A percentile compares a stretch with the other conserved stretches of the same genome.
Conservation (phyloP, 2,113 vertebrate genomes). For the Acrocephalus kingi region DNA sequence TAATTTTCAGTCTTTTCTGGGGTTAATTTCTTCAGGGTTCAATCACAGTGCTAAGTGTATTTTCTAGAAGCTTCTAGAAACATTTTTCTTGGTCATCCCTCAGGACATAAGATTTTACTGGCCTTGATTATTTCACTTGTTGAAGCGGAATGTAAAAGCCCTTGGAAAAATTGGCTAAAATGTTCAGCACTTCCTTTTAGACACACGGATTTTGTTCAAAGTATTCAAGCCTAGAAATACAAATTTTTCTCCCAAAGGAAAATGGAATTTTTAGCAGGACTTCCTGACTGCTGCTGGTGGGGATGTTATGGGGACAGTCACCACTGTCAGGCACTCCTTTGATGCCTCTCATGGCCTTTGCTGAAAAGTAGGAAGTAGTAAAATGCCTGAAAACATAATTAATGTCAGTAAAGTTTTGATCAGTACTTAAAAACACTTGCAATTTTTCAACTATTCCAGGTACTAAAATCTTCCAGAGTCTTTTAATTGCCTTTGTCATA, state of each 20-base stretch:
- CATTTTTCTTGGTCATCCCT: conserved; percentile 13
- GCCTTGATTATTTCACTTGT: not conserved
- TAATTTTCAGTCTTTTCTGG: conserved; percentile 21
- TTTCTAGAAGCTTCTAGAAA: conserved; percentile 27
- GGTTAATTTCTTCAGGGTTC: conserved; percentile 31
- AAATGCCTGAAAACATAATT: conserved; percentile 31
- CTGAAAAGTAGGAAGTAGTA: conserved; percentile 6
- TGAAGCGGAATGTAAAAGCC: not conserved
- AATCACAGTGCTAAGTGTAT: not conserved
- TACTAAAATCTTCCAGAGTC: not conserved
- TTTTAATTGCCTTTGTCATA: not conserved
- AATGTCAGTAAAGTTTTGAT: not conserved
- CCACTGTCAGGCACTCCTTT: not conserved
- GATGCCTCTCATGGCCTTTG: not conserved
- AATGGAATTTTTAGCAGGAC: not conserved
- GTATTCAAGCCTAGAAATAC: not conserved
- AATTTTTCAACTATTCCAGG: not conserved
- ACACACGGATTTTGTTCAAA: not conserved
- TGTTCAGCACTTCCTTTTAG: not conserved
- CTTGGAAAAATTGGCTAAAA: not conserved
- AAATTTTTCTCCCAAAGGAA: not conserved
- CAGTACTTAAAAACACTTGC: not conserved
- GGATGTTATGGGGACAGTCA: not conserved
- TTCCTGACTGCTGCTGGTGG: conserved; percentile 12
- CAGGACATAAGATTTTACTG: not conserved